phyloP scores from a whole-genome alignment of 2,113 vertebrate genomes.

The Macrotus californicus region DNA sequence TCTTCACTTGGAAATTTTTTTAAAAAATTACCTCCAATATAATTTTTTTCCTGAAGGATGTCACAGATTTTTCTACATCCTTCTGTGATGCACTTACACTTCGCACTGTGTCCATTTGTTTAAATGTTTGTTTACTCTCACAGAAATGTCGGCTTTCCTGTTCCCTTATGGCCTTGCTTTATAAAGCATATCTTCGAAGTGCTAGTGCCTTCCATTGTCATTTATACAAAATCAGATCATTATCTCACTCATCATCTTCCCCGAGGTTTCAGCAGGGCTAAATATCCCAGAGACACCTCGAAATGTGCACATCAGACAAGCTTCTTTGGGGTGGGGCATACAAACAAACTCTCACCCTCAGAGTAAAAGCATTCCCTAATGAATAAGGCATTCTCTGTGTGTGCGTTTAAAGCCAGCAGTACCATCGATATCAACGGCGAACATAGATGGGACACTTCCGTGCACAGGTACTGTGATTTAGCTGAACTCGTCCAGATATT shows the following conservation, averaged over 20 bases:
- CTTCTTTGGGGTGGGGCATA: background rate
- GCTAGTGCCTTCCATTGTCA: background rate
- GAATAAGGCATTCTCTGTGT: background rate
- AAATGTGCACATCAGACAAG: background rate
- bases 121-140: background rate
- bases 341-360: background rate
- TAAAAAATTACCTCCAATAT: background rate
- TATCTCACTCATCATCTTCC: background rate
- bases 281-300: background rate
- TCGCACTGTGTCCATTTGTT: background rate
- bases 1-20: background rate
- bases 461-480: slow-evolving; percentile 8
- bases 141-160: background rate
- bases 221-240: background rate
- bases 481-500: slow-evolving; percentile 37
- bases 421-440: background rate
- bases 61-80: background rate
- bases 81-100: background rate
- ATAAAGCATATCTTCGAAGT: background rate
- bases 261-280: background rate
- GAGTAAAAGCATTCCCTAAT: background rate
- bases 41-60: background rate
- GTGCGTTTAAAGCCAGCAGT: background rate
- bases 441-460: background rate
- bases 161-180: background rate